Conservation (phyloP, 37 sponge, comb jelly and placozoan species). For the Amphimedon queenslandica region DNA sequence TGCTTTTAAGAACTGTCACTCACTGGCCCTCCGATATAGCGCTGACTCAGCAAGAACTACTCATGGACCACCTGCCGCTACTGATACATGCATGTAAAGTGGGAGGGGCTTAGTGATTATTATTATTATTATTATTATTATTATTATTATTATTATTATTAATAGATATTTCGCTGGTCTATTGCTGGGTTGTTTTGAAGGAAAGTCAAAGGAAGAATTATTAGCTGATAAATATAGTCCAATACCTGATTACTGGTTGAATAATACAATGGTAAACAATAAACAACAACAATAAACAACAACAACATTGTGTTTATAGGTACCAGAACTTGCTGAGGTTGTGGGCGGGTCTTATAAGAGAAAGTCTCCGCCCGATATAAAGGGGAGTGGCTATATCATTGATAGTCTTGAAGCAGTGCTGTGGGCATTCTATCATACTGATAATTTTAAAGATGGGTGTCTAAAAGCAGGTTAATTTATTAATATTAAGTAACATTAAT, state of each 20-base stretch:
- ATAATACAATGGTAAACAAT: constrained; percentile 52
- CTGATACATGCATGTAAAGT: constrained; percentile 74
- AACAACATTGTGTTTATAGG: too few species aligned
- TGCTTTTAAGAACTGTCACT: constrained; percentile 49
- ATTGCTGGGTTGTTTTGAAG: constrained; percentile 73
- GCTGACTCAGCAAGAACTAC: constrained; percentile 56
- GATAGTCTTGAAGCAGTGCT: constrained; percentile 79
- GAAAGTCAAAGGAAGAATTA: constrained; percentile 71
- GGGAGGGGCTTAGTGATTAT: neutral
- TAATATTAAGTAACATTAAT: too few species aligned
- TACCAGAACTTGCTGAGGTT: constrained; percentile 50
- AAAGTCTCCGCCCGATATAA: constrained; percentile 76
- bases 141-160: neutral
- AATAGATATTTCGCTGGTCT: constrained; percentile 78
- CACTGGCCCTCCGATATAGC: constrained; percentile 64
- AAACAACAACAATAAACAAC: neutral
- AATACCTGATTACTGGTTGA: constrained; percentile 47
- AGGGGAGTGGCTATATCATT: constrained; percentile 71
- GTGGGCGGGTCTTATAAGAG: constrained; percentile 68
- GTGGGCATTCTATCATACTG: constrained; percentile 79
- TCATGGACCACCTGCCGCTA: constrained; percentile 62
- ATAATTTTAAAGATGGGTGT: constrained; percentile 84
- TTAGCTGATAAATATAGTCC: constrained; percentile 70
- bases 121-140: neutral
- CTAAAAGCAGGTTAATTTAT: constrained; percentile 47